A percentile compares a stretch with the other conserved stretches of the same genome.
Conservation (phyloP, 1,140 invertebrate genomes). For the Chymomyza costata region DNA sequence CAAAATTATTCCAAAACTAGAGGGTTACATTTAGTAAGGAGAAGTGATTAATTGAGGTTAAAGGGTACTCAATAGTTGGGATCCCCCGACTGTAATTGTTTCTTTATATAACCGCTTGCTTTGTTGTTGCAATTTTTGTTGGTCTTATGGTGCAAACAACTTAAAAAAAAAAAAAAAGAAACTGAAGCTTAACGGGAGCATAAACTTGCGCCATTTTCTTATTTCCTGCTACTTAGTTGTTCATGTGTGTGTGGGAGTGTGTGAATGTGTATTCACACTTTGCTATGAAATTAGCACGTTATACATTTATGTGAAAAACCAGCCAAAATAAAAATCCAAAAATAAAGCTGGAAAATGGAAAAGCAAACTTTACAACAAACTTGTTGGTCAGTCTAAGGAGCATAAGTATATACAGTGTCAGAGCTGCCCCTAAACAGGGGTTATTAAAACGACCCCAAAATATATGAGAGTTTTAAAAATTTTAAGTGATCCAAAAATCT, state of each 20-base stretch:
- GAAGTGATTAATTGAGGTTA: too few relatives aligned
- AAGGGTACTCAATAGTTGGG: too few relatives aligned
- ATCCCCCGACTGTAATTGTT: too few relatives aligned
- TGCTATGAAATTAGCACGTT: constrained; percentile 52
- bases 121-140: constrained; percentile 11
- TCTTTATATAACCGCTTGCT: not conserved
- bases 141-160: constrained; percentile 41
- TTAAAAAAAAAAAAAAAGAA: constrained; percentile 32
- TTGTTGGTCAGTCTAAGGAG: too few relatives aligned
- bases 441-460: too few relatives aligned
- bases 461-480: too few relatives aligned
- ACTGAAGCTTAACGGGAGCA: constrained; percentile 43
- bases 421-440: too few relatives aligned
- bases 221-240: constrained; percentile 54
- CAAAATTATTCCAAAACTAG: too few relatives aligned
- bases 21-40: too few relatives aligned
- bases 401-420: too few relatives aligned
- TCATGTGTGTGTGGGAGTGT: constrained; percentile 5
- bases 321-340: not conserved
- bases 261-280: constrained; percentile 10
- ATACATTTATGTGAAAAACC: constrained; percentile 46
- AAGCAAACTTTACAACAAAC: too few relatives aligned
- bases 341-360: constrained; percentile 18
- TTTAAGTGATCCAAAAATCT: too few relatives aligned
- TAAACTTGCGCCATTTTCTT: constrained; percentile 37